A percentile compares a stretch with the other conserved stretches of the same genome.
Evolutionary conservation across 2,113 vertebrate genomes (phyloP).

Genomic region (Gopherus flavomarginatus): DNA sequence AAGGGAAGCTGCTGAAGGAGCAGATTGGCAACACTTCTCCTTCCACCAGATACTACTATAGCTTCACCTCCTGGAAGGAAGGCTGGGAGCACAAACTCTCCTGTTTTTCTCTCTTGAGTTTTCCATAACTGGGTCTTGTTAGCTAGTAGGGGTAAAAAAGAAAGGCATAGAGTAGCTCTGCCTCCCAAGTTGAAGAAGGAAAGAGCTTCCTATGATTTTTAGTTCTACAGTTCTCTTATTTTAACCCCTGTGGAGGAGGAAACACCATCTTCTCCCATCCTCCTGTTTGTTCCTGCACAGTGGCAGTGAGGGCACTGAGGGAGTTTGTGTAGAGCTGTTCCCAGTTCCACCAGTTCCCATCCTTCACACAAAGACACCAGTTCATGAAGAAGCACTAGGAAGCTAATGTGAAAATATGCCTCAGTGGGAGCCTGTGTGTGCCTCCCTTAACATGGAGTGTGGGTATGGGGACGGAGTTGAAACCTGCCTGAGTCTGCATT

Average conservation of each 20-base stretch:
- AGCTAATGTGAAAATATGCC: background rate
- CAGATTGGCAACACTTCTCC: background rate
- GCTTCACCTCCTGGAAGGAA: background rate
- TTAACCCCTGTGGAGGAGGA: background rate
- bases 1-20: rapidly evolving
- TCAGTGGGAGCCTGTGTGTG: background rate
- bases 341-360: background rate
- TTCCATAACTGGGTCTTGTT: background rate
- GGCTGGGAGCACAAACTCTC: background rate
- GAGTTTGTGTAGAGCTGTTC: too few relatives aligned
- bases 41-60: background rate
- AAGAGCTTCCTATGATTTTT: background rate
- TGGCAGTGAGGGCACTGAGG: background rate
- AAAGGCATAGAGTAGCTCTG: background rate
- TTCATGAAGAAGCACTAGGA: background rate
- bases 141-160: background rate
- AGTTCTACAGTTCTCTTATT: background rate
- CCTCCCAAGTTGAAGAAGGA: background rate
- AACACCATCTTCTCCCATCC: too few relatives aligned
- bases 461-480: too few relatives aligned
- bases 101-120: background rate
- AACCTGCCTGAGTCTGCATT: too few relatives aligned
- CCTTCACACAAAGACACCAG: background rate
- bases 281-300: background rate
- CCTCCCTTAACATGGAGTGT: rapidly evolving